Evolutionary conservation across 2,797 vertebrate species (phyloP), one percentile per base, ranked within the genome.

Genomic region (Tamandua tetradactyla): DNA sequence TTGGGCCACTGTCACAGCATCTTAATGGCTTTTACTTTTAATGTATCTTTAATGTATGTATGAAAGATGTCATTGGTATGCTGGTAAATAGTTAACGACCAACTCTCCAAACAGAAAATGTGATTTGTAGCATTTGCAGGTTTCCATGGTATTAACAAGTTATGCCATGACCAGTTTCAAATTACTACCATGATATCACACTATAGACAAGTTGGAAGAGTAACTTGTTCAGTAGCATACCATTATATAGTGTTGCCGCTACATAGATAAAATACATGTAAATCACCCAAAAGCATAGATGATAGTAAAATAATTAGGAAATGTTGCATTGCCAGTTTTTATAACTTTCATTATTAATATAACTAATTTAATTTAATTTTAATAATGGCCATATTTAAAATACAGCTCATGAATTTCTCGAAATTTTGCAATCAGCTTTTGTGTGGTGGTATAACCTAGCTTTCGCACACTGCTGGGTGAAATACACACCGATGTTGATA

Each of bases 201-300:
- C 44, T 40, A 69, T n/a, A 42, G 13, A 12, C 3, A 62, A 55
- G 9, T 17, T 69, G 44, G 44, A 10, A 17, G 47, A 49, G n/a
- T n/a, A 7, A 40, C 30, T 1, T 2, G 0, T 27, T 17, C 15
- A 3, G 2, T 15, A 47, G 30, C 2, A 27, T 5, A 76, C 17
- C 13, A 10, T 30, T 30, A 22, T 42, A 11, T 12, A 42, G 7
- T 37, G 3, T n/a, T 18, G 17, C 27, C 20, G 14, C 8, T 32
- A 25, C 2, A 14, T 44, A 27, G 4, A 40, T 14, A 11, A 2
- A 49, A 57, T 20, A 25, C 2, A 9, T 6, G 3, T 3, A 61
- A 23, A 11, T 22, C 49, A 68, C 22, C 2, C 3, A 9, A 49
- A 10, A 76, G 20, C 22, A 55, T 27, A 35, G 10, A 47, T 23